Evolutionary conservation across 2,797 vertebrate species (phyloP).

Genomic region (Halcyon chelicuti): DNA sequence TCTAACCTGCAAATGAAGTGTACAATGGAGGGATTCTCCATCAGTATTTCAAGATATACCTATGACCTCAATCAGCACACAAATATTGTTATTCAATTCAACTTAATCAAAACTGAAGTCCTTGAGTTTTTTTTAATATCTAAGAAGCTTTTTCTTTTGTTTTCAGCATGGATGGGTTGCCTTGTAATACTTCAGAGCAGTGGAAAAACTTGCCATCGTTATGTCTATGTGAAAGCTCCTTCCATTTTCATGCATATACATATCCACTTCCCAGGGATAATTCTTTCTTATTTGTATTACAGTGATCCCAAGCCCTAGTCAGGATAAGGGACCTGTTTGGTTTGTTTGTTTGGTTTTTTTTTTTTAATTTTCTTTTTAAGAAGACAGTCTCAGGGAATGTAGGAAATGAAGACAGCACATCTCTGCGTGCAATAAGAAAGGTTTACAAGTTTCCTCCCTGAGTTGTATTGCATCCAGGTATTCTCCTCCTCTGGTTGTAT

Average conservation of each 20-base stretch:
- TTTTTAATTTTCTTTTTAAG: neutral
- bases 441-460: neutral
- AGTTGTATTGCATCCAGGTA: neutral
- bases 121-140: neutral
- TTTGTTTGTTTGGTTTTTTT: accelerated
- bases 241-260: neutral
- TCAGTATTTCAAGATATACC: neutral
- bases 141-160: neutral
- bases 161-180: neutral
- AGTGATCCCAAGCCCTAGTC: neutral
- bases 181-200: neutral
- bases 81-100: neutral
- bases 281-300: neutral
- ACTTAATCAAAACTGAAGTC: neutral
- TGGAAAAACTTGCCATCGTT: neutral
- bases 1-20: neutral
- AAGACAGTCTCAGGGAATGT: neutral
- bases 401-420: neutral
- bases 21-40: accelerated
- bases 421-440: neutral
- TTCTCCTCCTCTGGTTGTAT: neutral
- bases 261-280: neutral
- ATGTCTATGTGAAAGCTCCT: neutral
- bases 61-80: neutral
- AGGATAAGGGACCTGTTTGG: neutral